Percentiles rank a stretch among this genome's conserved stretches.
Evolutionary conservation across 64 coral and sea anemone species (phyloP).

Genomic region (Stichodactyla helianthus): DNA sequence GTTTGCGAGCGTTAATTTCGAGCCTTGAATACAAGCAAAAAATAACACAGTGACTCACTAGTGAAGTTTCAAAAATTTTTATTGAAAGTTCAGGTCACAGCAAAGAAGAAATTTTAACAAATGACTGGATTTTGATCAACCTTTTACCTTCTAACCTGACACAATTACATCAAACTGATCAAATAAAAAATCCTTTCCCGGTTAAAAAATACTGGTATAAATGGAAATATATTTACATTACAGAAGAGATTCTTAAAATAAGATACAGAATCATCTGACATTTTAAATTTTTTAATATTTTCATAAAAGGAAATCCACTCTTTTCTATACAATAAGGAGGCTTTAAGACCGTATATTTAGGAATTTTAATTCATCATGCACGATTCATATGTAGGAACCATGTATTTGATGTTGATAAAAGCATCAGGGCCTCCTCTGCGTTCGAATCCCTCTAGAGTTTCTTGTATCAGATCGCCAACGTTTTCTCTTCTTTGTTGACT

Average conservation of each 20-base stretch:
- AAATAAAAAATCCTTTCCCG: neutral
- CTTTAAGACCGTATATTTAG: neutral
- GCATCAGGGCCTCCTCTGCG: constrained; percentile 75
- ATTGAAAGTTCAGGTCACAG: neutral
- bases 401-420: constrained; percentile 99
- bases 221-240: neutral
- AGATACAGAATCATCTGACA: neutral
- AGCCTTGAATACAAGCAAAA: no score
- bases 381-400: constrained; percentile 97
- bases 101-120: neutral
- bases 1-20: no score
- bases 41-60: neutral
- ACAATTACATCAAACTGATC: neutral
- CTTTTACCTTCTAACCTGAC: neutral
- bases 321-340: neutral
- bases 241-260: neutral
- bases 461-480: constrained; percentile 91
- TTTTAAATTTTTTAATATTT: neutral
- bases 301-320: neutral
- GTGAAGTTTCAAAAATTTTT: neutral
- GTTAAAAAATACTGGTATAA: neutral
- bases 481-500: constrained; percentile 98
- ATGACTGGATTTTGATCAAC: neutral
- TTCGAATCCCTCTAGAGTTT: constrained; percentile 92
- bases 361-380: constrained; percentile 89